Base-by-base conservation (phyloP, 2,113 vertebrate genomes). In the Cricetomys ansorgei region DNA sequence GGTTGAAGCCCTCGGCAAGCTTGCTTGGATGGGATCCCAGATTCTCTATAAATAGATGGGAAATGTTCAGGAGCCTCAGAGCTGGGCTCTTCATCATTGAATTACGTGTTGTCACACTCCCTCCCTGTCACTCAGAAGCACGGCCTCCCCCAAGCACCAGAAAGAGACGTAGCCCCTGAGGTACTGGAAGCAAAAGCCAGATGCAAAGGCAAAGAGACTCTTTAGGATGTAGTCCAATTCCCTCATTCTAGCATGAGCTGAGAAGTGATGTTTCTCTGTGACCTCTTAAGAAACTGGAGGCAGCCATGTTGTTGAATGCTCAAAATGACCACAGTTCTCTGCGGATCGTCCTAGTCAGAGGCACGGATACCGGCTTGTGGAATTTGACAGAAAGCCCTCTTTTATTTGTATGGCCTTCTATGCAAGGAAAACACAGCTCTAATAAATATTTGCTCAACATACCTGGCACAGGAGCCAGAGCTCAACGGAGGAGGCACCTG, bases 1-100 rank as follows among this genome's bases (percentile, higher is more conserved):
- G 59, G 90, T 94, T 86, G 88, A 89, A 87, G 86, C 34, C 64
- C 70, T 65, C 2, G 0, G 67, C 92, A 92, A 92, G 89, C 77
- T 50, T 94, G 92, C 96, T 88, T 97, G 97, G 97, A 87, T 29
- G n/a, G 40, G 72, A 88, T 91, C 97, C 96, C 94, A 96, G 97
- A 88, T 62, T 94, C 69, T 93, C 89, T 97, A 94, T 96, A 95
- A 96, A 96, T 97, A 97, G 93, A 97, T n/a, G 17, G 9, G 79
- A 94, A 87, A 89, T 92, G 88, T 92, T 95, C 89, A 70, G 77
- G 95, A 94, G 50, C 70, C 88, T 92, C 85, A 57, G 85, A 90
- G 72, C 69, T 70, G 83, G 83, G 37, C 37, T 88, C 64, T 45
- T 83, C 84, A 65, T 25, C 84, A 13, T 12, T 0, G 10, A 85